Evolutionary conservation across 2,113 vertebrate genomes (phyloP).

Genomic region (Gobio gobio): DNA sequence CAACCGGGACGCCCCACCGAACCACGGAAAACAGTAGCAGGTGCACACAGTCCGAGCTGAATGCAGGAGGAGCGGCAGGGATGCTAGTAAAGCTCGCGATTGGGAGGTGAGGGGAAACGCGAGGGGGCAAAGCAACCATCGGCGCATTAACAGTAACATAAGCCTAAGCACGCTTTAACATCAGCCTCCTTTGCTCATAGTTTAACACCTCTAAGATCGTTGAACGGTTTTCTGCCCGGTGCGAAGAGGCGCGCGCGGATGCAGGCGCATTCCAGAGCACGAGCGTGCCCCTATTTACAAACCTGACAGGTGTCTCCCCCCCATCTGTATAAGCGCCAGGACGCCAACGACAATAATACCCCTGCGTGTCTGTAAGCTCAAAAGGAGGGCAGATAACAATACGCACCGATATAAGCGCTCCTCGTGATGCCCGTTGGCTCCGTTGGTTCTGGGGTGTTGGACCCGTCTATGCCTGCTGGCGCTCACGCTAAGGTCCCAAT

Average conservation of each 20-base stretch:
- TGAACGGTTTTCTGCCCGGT: conserved; percentile 2
- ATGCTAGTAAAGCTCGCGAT: not conserved
- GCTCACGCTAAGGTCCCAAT: conserved; percentile 58
- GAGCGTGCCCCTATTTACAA: conserved; percentile 37
- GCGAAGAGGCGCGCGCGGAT: conserved; percentile 25
- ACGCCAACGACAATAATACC: conserved; percentile 56
- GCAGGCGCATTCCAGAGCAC: conserved; percentile 62
- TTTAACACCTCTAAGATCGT: conserved; percentile 11
- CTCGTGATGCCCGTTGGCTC: conserved; percentile 64
- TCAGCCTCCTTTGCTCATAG: conserved; percentile 27
- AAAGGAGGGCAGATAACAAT: conserved; percentile 45
- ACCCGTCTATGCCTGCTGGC: conserved; percentile 50
- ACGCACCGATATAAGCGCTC: conserved; percentile 72
- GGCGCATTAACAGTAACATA: conserved; percentile 36
- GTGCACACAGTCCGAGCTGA: conserved; percentile 53
- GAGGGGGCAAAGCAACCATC: conserved; percentile 30
- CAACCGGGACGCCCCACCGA: conserved; percentile 52
- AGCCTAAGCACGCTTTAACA: conserved; percentile 42
- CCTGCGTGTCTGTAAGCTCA: conserved; percentile 48
- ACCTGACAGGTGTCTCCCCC: conserved; percentile 53
- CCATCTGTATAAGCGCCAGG: conserved; percentile 8
- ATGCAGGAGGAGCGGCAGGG: conserved; percentile 45
- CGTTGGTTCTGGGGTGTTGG: conserved; percentile 37
- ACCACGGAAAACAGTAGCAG: conserved; percentile 55
- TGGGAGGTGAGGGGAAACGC: conserved; percentile 26